Percentiles rank a stretch among this genome's conserved stretches.
These are phyloP conservation scores for Augochlora pura DNA, from an alignment of 1,140 invertebrate genomes.

Conservation along the genomic window DNA sequence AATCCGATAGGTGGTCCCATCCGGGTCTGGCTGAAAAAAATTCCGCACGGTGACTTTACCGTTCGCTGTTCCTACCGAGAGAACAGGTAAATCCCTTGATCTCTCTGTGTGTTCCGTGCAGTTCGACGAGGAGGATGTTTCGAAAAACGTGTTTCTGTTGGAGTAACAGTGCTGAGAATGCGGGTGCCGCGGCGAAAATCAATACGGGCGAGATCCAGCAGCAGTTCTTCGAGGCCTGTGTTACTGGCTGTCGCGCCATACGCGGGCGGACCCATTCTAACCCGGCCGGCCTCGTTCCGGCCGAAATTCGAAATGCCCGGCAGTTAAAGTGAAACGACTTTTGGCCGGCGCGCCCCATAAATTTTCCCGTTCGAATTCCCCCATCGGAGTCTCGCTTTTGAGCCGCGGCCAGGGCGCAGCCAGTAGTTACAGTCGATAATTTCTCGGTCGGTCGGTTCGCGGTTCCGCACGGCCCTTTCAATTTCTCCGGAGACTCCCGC, in stretches of 20 bases:
- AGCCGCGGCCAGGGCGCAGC: background rate
- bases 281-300: background rate
- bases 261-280: background rate
- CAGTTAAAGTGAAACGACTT: constrained; percentile 17
- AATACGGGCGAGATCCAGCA: background rate
- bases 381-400: background rate
- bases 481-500: background rate
- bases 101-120: too few relatives aligned
- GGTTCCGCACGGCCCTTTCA: background rate
- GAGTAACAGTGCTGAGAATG: too few relatives aligned
- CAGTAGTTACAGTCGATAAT: constrained; percentile 25
- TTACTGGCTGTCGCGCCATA: background rate
- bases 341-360: background rate
- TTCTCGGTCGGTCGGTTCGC: background rate
- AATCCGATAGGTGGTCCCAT: too few relatives aligned
- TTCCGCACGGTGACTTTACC: too few relatives aligned
- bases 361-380: background rate
- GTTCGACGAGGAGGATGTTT: too few relatives aligned
- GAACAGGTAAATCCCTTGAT: too few relatives aligned
- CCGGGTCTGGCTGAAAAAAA: too few relatives aligned
- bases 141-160: too few relatives aligned
- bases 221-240: background rate
- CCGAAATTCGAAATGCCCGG: background rate
- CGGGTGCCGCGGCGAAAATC: background rate
- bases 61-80: too few relatives aligned